Conservation (phyloP, 2,797 vertebrate genomes). For the Sitta carolinensis region DNA sequence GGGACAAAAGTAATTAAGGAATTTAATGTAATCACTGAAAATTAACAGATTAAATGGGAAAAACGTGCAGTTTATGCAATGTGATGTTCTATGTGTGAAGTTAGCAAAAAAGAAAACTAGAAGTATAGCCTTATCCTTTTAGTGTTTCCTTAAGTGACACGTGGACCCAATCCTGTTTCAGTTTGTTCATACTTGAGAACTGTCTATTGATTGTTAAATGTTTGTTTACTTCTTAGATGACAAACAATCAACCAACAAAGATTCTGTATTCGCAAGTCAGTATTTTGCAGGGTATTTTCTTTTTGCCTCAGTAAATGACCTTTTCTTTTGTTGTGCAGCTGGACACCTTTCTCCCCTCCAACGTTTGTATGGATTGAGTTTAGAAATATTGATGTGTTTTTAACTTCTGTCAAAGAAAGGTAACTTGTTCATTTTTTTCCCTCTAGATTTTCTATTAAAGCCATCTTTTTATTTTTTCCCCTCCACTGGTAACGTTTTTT, state of each 20-base stretch:
- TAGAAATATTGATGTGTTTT: background rate
- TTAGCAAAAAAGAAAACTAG: background rate
- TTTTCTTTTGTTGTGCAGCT: background rate
- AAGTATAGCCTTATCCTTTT: background rate
- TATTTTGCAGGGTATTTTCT: background rate
- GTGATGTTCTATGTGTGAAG: background rate
- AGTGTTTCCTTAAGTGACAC: background rate
- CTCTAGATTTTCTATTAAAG: background rate
- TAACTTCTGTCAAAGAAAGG: background rate
- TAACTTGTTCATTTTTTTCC: background rate
- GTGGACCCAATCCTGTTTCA: background rate
- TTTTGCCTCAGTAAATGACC: background rate
- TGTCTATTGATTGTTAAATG: background rate
- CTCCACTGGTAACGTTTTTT: background rate
- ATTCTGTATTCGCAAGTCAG: background rate
- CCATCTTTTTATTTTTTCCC: background rate
- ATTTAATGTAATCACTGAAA: background rate
- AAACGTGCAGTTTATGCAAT: background rate
- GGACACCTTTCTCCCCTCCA: background rate
- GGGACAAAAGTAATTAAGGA: rapidly evolving
- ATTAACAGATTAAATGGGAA: background rate
- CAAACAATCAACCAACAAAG: background rate
- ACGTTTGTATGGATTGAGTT: background rate
- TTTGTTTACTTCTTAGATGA: background rate
- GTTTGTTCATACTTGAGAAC: background rate